Conservation (phyloP, 2,113 vertebrate genomes). For the Alethe castanea region DNA sequence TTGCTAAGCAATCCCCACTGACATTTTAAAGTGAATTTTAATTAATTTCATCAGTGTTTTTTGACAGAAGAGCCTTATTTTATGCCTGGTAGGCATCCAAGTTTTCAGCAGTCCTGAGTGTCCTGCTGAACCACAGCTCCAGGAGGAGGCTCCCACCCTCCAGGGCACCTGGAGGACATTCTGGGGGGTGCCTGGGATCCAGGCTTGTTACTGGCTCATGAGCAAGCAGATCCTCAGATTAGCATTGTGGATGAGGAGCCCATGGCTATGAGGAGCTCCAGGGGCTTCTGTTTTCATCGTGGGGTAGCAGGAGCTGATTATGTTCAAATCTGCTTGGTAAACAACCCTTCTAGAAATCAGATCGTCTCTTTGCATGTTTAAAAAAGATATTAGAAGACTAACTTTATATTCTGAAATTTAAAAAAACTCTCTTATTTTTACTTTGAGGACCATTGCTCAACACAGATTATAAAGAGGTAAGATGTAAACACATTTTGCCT, state of each 20-base stretch:
- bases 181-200: neutral
- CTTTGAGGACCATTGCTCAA: neutral
- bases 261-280: neutral
- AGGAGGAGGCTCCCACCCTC: neutral
- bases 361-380: neutral
- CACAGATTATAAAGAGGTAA: neutral
- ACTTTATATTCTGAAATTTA: neutral
- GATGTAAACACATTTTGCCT: neutral
- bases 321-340: neutral
- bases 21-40: slow-evolving; percentile 2
- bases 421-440: neutral
- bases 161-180: neutral
- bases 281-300: neutral
- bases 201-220: fast-evolving
- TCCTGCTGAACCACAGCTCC: neutral
- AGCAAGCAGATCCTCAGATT: neutral
- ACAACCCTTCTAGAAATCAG: neutral
- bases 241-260: neutral
- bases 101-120: neutral
- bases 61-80: neutral
- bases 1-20: neutral
- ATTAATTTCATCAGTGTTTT: neutral
- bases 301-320: neutral
- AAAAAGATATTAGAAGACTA: neutral
- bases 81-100: neutral